phyloP scores from a whole-genome alignment of 2,797 vertebrate species.

The Threskiornis aethiopicus region DNA sequence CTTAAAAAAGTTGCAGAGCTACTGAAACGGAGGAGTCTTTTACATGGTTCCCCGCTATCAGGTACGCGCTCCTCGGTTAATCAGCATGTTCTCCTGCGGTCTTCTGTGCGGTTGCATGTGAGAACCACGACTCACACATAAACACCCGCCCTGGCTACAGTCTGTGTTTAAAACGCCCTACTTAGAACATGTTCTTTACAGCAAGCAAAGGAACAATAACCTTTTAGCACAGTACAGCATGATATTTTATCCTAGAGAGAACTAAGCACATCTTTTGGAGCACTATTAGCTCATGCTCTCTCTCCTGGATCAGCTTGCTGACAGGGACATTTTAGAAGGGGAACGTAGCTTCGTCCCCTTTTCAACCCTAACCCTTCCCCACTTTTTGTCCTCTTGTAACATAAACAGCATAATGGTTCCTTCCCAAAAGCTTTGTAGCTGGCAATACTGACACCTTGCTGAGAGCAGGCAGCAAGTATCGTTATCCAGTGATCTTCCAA shows the following conservation, averaged over 20 bases:
- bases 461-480: neutral
- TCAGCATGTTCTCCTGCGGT: neutral
- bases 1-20: neutral
- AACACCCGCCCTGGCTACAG: neutral
- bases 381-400: neutral
- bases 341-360: neutral
- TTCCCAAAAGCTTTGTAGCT: neutral
- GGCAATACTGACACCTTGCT: neutral
- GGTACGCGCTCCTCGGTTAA: neutral
- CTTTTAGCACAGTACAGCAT: neutral
- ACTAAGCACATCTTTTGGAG: fast-evolving
- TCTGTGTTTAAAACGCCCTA: neutral
- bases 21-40: neutral
- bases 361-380: neutral
- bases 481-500: neutral
- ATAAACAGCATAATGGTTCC: neutral
- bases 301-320: neutral
- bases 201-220: neutral
- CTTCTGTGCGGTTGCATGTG: neutral
- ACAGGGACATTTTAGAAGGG: neutral
- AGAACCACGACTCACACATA: neutral
- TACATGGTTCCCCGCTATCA: neutral
- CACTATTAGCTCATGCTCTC: fast-evolving
- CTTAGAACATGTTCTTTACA: neutral
- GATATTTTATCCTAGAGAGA: neutral